Base-by-base conservation (phyloP, 2,113 vertebrate genomes). In the Colossoma macropomum region DNA sequence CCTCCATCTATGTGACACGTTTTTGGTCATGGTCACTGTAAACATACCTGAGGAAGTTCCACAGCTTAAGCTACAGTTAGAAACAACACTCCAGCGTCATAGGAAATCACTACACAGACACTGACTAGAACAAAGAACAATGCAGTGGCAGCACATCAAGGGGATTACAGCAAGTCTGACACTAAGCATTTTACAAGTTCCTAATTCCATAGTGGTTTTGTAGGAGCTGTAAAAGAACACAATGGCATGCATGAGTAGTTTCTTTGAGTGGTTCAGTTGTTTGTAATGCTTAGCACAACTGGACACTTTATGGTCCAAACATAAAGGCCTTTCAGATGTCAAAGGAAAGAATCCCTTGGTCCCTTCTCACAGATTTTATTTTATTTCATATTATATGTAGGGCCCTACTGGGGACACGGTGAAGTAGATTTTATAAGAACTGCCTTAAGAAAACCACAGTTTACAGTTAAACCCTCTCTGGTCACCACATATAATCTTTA, bases 191-290 rank as follows among this genome's bases (percentile, higher is more conserved):
- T 38, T 69, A 68, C 65, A 68, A 79, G 50, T 70, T 70, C 65
- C 65, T 70, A 70, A 56, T 34, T 70, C 65, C 50, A 38, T 17
- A 11, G 45, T 79, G 48, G 34, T 65, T 77, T 65, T 45, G 2
- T 62, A 23, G 4, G 21, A 34, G 23, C 9, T 25, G 62, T 69
- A 68, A 83, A 82, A 41, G 63, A 52, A 76, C 77, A 82, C 59
- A 73, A 60, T 30, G 50, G 23, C 19, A 66, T 1, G 28, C 30
- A 70, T 86, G 75, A 76, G 76, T 63, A 32, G 62, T 78, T 71
- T 65, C 17, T 82, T 32, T 80, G 32, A 48, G 6, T 82, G 83
- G 62, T 79, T 89, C 77, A 84, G 76, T 63, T 68, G 38, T 8
- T 30, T 16, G 15, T 1, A 10, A 65, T 73, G 60, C 82, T 63